Evolutionary conservation across 2,888 invertebrate genomes (phyloP), one percentile per base, ranked within the genome.

Genomic region (Drosophila paramelanica): DNA sequence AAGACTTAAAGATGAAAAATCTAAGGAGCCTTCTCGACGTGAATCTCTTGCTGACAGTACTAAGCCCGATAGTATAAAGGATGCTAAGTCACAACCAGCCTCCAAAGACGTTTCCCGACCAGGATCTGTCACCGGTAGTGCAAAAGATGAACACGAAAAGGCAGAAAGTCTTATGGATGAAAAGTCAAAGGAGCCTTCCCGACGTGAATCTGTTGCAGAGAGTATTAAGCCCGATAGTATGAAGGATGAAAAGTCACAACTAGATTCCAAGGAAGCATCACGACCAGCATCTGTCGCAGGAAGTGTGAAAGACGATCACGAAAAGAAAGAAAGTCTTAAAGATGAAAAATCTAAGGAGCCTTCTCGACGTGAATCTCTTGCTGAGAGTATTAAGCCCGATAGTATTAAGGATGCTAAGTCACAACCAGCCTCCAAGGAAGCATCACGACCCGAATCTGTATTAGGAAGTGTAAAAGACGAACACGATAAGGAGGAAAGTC

Each of bases 91-190:
- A 1, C 0, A 5, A 0, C 14, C 23, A 25, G 25, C 0, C 1
- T 59, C 59, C 8, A 58, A 38, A 3, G 58, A 64, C 4, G 2
- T 31, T 0, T 65, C 65, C 0, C 57, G 75, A 10, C 53, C 38
- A 0, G 73, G 27, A 7, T 78, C 90, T 0, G 64, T 68, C 0
- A 62, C 53, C 7, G 78, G 72, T 14, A 69, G 56, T 41, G 25
- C 52, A 0, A 69, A 60, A 10, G 64, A 52, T 7, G 75, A 75
- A 1, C 36, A 23, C 10, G 75, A 75, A 0, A 52, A 70, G 3
- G 36, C 14, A 2, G 79, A 71, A 5, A 60, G 61, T 14, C n/a
- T 50, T 0, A 56, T 73, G 4, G 67, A 73, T 6, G 77, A 75
- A 0, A 67, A 47, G 6, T 50, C 62, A 10, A 31, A 38, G 61